Base-by-base conservation (phyloP, 2,888 invertebrate species). In the Agrenia bidenticulata region DNA sequence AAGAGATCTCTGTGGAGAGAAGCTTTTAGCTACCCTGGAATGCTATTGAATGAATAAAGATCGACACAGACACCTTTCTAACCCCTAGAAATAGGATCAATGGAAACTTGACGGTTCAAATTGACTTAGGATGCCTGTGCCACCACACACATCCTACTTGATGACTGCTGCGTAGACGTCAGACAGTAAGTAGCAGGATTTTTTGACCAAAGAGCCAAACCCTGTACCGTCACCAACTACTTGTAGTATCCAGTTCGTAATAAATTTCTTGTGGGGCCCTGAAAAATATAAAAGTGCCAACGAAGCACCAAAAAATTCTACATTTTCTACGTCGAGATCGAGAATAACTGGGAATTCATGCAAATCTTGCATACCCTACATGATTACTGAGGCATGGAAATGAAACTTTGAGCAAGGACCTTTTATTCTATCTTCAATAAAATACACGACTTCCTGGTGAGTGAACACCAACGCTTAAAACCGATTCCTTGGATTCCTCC, bases 261-360 rank as follows among this genome's bases (percentile, higher is more conserved):
- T 32, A 11, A 32, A 32, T 4, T 7, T 32, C 32, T 32, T 32
- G 11, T 11, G 32, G 32, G 11, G 4, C 4, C 4, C 32, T 11
- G 32, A 11, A 32, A 32, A 11, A 32, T 11, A 11, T 32, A 32
- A 32, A 32, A 32, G 32, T 32, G 32, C 32, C 26, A 55, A 27
- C 53, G 26, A 11, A 17, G 23, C 9, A 53, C 11, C 24, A 53
- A 50, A 17, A 9, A 17, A 50, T 4, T 50, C 13, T 23, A 60
- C 21, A 56, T 26, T 51, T 60, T 60, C 19, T 39, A 21, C 51
- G 32, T 56, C n/a, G n/a, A n/a, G n/a, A n/a, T n/a, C n/a, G 32
- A 37, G 37, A 60, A 51, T 5, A 26, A 54, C 17, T 54, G 9
- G n/a, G n/a, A n/a, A n/a, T n/a, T n/a, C n/a, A n/a, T n/a, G n/a